These are phyloP conservation scores for Incurvaria masculella DNA, from an alignment of 2,888 invertebrate species.

Conservation along the genomic window DNA sequence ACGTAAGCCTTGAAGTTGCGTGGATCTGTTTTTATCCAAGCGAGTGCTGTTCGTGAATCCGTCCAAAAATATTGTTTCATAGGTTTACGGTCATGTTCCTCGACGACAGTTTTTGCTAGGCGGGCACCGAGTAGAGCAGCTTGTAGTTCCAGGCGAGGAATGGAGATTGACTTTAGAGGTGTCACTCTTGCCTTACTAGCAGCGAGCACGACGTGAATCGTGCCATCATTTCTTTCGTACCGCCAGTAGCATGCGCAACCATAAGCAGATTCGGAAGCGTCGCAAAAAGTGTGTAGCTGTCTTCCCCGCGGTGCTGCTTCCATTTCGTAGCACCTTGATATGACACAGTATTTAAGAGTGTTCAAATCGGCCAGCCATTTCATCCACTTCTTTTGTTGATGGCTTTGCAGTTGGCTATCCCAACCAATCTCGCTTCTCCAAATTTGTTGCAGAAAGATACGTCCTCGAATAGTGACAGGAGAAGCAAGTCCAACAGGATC, in stretches of 20 bases:
- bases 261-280: neutral
- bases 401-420: too few relatives aligned
- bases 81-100: neutral
- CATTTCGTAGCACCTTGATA: too few relatives aligned
- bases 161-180: neutral
- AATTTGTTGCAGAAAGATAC: too few relatives aligned
- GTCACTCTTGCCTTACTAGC: neutral
- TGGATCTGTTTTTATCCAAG: neutral
- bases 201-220: neutral
- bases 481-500: too few relatives aligned
- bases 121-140: neutral
- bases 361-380: too few relatives aligned
- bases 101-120: neutral
- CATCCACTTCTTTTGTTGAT: too few relatives aligned
- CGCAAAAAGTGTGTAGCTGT: neutral
- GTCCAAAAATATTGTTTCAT: neutral
- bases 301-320: too few relatives aligned
- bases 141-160: neutral
- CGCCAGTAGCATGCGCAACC: neutral
- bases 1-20: neutral
- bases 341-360: too few relatives aligned
- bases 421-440: too few relatives aligned
- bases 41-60: neutral
- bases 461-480: too few relatives aligned
- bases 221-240: neutral